phyloP scores from a whole-genome alignment of 2,888 invertebrate species.

The Oligia strigilis region DNA sequence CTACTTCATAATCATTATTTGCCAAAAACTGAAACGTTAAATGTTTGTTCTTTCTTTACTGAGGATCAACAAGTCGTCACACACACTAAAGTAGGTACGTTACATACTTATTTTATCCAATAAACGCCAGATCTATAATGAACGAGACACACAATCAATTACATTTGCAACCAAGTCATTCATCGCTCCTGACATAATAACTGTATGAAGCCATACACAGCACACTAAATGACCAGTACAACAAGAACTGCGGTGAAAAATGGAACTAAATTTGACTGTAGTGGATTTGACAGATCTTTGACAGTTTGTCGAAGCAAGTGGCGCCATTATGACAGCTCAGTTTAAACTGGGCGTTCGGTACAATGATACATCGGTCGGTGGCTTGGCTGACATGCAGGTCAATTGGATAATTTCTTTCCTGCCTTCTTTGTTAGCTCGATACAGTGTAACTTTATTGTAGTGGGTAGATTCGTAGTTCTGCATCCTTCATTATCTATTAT shows the following conservation, averaged over 20 bases:
- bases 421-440: constrained; percentile 10
- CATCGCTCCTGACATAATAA: constrained; percentile 44
- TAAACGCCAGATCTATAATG: neutral
- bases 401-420: constrained; percentile 68
- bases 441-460: constrained; percentile 12
- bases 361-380: constrained; percentile 19
- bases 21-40: neutral
- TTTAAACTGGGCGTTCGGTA: neutral
- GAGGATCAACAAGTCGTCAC: neutral
- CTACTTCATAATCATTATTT: too few relatives aligned
- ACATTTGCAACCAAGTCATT: constrained; percentile 43
- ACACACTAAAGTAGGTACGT: neutral
- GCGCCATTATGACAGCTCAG: neutral
- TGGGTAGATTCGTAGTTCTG: constrained; percentile 6
- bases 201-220: constrained; percentile 53
- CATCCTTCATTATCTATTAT: neutral
- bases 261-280: constrained; percentile 1
- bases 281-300: neutral
- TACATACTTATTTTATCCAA: neutral
- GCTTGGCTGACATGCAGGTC: constrained; percentile 53
- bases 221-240: neutral
- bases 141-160: constrained; percentile 24
- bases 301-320: constrained; percentile 1
- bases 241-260: neutral
- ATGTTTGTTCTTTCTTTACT: neutral